Evolutionary conservation across 2,888 invertebrate genomes (phyloP).

Genomic region (Phalangium opilio): DNA sequence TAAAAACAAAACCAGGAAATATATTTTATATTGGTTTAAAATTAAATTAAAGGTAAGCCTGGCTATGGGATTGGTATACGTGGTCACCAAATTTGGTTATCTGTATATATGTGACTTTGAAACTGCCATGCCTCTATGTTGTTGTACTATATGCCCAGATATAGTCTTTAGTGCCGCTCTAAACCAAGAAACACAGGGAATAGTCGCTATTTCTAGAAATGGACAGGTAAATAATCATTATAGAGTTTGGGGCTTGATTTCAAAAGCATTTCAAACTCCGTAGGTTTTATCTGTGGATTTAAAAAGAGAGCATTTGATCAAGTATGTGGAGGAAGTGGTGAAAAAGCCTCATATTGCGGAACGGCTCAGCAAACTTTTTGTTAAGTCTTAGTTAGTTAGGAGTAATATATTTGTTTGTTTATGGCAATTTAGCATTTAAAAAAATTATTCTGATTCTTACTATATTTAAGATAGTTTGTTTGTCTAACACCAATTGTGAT

Average conservation of each 20-base stretch:
- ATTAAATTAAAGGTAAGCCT: constrained; percentile 26
- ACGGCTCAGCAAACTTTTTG: constrained; percentile 8
- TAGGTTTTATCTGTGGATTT: constrained; percentile 18
- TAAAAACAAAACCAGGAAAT: constrained; percentile 7
- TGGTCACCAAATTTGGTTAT: constrained; percentile 32
- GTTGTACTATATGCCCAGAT: constrained; percentile 26
- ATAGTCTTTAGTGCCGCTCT: constrained; percentile 28
- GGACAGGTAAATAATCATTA: constrained; percentile 16
- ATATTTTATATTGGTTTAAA: background rate
- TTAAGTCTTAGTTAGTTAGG: too few relatives aligned
- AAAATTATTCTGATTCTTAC: too few relatives aligned
- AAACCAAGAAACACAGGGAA: constrained; percentile 21
- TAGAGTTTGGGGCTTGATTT: background rate
- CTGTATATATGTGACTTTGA: constrained; percentile 32
- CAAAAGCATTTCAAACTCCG: background rate
- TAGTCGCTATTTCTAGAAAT: constrained; percentile 20
- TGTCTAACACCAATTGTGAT: too few relatives aligned
- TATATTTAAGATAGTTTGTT: too few relatives aligned
- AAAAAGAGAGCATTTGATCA: constrained; percentile 16
- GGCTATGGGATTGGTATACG: constrained; percentile 29
- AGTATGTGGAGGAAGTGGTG: constrained; percentile 16
- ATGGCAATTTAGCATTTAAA: too few relatives aligned
- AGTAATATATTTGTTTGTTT: too few relatives aligned
- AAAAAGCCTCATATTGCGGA: constrained; percentile 18
- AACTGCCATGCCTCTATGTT: constrained; percentile 27